Base-by-base conservation (phyloP, 2,113 vertebrate genomes). In the Leucoraja erinaceus region DNA sequence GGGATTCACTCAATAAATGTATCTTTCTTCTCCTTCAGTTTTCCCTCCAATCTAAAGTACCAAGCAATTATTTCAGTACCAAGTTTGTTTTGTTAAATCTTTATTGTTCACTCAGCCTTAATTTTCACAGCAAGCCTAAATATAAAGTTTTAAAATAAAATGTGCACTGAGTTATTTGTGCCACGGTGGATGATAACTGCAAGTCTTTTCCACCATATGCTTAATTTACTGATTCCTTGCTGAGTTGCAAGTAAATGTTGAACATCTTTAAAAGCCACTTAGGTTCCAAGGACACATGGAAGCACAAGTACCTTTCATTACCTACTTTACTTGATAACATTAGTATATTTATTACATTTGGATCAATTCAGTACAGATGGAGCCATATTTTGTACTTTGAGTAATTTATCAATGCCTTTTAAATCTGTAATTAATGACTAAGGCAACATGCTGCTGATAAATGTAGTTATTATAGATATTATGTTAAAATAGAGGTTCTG, bases 401-500 rank as follows among this genome's bases (percentile, higher is more conserved):
- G 33, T 38, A 33, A 63, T 70, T 70, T 38, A 68, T 14, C 84
- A 90, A 63, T 66, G 86, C 9, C n/a, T 68, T 63, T 88, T 70
- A 33, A 20, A 90, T 31, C 31, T 68, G 38, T 33, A 66, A 61
- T 90, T 61, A 33, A 63, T 38, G 63, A 90, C 86, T 38, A 33
- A 90, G 4, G 66, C 59, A 84, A 61, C 28, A 56, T 84, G 56
- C 54, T 84, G 81, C 81, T 59, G 28, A 5, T 84, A 88, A 88
- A 66, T 90, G 59, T 90, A 20, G 31, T 16, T 68, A 90, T 22
- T 16, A 31, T 68, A n/a, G 16, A 90, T n/a, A 68, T 20, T 66
- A 90, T 28, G 18, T 90, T 90, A 68, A 90, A 90, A 68, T 90
- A 90, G 61, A 68, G 68, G 68, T 70, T 1, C 86, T 31, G 31